Base-by-base conservation (phyloP, 1,140 invertebrate species). In the Penaeus vannamei region DNA sequence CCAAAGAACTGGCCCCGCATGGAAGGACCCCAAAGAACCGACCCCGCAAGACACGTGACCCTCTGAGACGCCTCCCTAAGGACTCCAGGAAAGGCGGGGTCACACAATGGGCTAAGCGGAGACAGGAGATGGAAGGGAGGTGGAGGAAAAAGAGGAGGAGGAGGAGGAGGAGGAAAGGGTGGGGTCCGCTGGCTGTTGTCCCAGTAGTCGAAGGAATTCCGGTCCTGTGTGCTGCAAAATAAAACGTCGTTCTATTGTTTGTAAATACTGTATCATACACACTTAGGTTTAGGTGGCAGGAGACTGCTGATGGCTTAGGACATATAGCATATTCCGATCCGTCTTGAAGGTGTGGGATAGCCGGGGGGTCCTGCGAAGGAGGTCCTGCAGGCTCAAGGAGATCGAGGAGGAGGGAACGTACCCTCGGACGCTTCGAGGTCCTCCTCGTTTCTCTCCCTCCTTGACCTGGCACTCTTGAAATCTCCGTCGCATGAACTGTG, bases 261-360 rank as follows among this genome's bases (percentile, higher is more conserved):
- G 83, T 84, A 84, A 36, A 84, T 84, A 84, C 60, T 61, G 83
- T 42, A 66, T 66, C 83, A 84, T 66, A 84, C 61, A 84, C 83
- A 84, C 61, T 26, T 77, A 77, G 26, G 64, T 42, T 59, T 84
- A 62, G 69, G 83, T n/a, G 32, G 46, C 61, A 84, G 32, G 36
- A 81, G 32, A 66, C 53, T 84, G 69, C 32, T 84, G 69, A 84
- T 84, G 83, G 83, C 83, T 66, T 84, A 84, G 83, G 60, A 66
- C 60, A 84, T 66, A 84, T 66, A 84, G 69, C 42, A 84, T 84
- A 84, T 66, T 84, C 83, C 83, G 83, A 84, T 84, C 83, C 83
- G 69, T 81, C 22, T 80, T 19, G n/a, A 76, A 22, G 42, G 72
- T 32, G 72, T 32, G 72, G 42, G 72, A 76, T 29, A 76, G 72